Evolutionary conservation across 2,113 vertebrate species (phyloP).

Genomic region (Solea solea): DNA sequence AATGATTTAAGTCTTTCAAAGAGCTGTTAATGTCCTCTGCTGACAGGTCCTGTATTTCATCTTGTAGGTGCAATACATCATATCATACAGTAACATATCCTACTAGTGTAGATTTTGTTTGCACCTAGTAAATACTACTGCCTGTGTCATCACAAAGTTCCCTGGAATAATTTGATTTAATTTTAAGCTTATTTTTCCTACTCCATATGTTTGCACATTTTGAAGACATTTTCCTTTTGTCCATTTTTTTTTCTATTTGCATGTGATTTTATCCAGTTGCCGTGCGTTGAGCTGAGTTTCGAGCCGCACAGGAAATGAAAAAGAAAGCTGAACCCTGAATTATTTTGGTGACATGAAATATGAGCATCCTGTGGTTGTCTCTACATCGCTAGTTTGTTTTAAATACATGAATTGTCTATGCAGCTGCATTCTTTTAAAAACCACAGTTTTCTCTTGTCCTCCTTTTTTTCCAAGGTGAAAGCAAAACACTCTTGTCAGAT

Average conservation of each 20-base stretch:
- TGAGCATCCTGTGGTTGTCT: neutral
- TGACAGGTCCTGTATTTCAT: too few relatives aligned
- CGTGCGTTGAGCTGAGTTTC: neutral
- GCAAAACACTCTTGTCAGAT: conserved; percentile 33
- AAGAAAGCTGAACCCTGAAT: neutral
- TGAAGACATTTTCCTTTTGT: neutral
- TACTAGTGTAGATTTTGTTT: too few relatives aligned
- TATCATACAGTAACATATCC: too few relatives aligned
- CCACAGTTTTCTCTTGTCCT: neutral
- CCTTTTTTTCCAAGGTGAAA: neutral
- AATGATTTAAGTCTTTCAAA: too few relatives aligned
- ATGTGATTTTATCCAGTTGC: neutral
- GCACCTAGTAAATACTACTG: too few relatives aligned
- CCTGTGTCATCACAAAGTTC: too few relatives aligned
- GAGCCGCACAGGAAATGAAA: neutral
- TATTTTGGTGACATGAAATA: neutral
- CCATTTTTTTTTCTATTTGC: neutral
- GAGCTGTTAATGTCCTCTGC: too few relatives aligned
- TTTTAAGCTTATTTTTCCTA: too few relatives aligned
- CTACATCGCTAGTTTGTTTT: neutral
- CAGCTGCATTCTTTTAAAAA: neutral
- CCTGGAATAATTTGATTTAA: too few relatives aligned
- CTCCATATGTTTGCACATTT: neutral
- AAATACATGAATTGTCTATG: conserved; percentile 8
- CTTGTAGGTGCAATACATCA: too few relatives aligned